A percentile compares a stretch with the other conserved stretches of the same genome.
phyloP scores from a whole-genome alignment of 2,888 invertebrate species.

The Crepidodera aurea region DNA sequence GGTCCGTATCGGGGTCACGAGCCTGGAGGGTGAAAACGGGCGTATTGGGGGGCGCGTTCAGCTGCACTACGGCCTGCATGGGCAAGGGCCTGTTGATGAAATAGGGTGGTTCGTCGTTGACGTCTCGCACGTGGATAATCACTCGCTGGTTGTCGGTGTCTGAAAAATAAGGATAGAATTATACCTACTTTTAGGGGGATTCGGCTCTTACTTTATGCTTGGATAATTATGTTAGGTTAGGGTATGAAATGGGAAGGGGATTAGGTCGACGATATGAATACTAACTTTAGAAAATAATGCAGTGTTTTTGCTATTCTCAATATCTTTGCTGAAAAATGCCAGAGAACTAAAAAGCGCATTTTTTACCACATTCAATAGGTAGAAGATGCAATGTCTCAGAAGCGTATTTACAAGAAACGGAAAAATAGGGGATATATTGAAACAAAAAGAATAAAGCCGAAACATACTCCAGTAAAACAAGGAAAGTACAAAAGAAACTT shows the following conservation, averaged over 20 bases:
- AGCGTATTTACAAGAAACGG: too few species aligned
- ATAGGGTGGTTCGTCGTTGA: constrained; percentile 96
- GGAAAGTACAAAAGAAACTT: too few species aligned
- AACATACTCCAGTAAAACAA: too few species aligned
- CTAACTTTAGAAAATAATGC: too few species aligned
- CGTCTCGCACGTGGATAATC: constrained; percentile 93
- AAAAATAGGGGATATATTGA: too few species aligned
- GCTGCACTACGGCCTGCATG: constrained; percentile 96
- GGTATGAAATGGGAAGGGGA: background rate
- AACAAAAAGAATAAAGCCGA: too few species aligned
- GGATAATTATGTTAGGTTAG: background rate
- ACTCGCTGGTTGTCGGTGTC: constrained; percentile 95
- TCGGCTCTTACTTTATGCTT: background rate
- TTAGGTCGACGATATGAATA: background rate
- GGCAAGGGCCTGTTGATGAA: constrained; percentile 97
- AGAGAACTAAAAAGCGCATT: too few species aligned
- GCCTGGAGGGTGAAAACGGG: constrained; percentile 98
- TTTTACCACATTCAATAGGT: too few species aligned
- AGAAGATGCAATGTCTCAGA: too few species aligned
- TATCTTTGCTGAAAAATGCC: too few species aligned
- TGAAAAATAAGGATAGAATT: constrained; percentile 58
- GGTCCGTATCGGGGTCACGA: constrained; percentile 94
- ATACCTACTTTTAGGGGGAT: background rate
- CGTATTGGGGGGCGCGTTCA: constrained; percentile 94
- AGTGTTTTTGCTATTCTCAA: too few species aligned